A percentile compares a stretch with the other conserved stretches of the same genome.
phyloP scores from a whole-genome alignment of 2,888 invertebrate genomes.

The Scaptomyza reducta region DNA sequence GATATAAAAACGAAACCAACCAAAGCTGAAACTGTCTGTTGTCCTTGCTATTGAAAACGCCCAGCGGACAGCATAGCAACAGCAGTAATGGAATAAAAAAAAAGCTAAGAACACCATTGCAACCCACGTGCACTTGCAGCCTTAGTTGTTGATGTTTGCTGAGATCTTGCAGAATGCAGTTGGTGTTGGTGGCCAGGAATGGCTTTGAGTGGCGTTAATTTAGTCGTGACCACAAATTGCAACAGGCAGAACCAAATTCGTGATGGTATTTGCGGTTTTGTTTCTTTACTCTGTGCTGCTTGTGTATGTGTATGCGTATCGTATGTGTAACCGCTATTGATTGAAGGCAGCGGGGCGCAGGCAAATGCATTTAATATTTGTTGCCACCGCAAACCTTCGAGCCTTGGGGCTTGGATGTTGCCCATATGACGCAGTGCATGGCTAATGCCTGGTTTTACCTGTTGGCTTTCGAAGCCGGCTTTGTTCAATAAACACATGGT shows the following conservation, averaged over 20 bases:
- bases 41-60: constrained; percentile 7
- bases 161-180: background rate
- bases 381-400: background rate
- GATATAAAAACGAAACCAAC: background rate
- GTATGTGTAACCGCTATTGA: constrained; percentile 25
- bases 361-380: constrained; percentile 64
- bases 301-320: background rate
- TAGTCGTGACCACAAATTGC: constrained; percentile 22
- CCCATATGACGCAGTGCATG: constrained; percentile 37
- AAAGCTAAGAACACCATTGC: background rate
- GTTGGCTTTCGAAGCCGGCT: constrained; percentile 40
- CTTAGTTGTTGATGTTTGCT: background rate
- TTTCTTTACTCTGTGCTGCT: background rate
- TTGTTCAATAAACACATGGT: constrained; percentile 43
- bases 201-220: constrained; percentile 29
- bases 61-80: background rate
- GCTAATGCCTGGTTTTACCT: constrained; percentile 57
- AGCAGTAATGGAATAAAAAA: background rate
- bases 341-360: constrained; percentile 45
- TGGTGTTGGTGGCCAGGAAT: too few species aligned
- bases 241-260: constrained; percentile 25
- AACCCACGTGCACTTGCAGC: background rate
- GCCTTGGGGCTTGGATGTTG: background rate
- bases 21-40: background rate
- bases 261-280: background rate